Evolutionary conservation across 1,140 invertebrate species (phyloP).

Genomic region (Mactra quadrangularis): DNA sequence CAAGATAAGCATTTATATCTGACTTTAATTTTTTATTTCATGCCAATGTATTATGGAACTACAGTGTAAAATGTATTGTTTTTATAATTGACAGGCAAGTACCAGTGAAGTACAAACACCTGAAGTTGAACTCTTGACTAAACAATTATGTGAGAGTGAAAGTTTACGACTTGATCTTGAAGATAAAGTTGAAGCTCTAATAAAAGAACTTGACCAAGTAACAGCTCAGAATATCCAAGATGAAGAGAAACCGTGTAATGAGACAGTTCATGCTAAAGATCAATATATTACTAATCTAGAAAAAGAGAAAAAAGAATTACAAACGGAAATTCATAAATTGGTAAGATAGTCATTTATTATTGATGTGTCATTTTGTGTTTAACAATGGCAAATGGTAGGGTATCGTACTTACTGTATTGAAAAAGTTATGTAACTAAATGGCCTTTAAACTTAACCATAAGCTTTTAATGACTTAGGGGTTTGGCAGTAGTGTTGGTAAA

Average conservation of each 20-base stretch:
- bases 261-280: conserved; percentile 57
- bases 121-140: conserved; percentile 39
- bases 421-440: too few relatives aligned
- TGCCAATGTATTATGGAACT: too few relatives aligned
- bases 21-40: too few relatives aligned
- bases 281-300: conserved; percentile 57
- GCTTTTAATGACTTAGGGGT: too few relatives aligned
- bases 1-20: too few relatives aligned
- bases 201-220: conserved; percentile 12
- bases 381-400: too few relatives aligned
- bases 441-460: too few relatives aligned
- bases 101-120: neutral
- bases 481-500: too few relatives aligned
- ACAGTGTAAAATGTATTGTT: too few relatives aligned
- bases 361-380: too few relatives aligned
- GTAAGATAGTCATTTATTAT: conserved; percentile 23
- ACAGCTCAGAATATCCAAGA: conserved; percentile 20
- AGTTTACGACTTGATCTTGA: conserved; percentile 51
- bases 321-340: conserved; percentile 47
- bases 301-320: conserved; percentile 47
- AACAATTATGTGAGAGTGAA: conserved; percentile 60
- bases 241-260: conserved; percentile 46
- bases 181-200: conserved; percentile 39
- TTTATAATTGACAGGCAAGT: too few relatives aligned
- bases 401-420: too few relatives aligned